phyloP scores from a whole-genome alignment of 1,140 invertebrate genomes.

The Trichomalopsis sarcophagae region DNA sequence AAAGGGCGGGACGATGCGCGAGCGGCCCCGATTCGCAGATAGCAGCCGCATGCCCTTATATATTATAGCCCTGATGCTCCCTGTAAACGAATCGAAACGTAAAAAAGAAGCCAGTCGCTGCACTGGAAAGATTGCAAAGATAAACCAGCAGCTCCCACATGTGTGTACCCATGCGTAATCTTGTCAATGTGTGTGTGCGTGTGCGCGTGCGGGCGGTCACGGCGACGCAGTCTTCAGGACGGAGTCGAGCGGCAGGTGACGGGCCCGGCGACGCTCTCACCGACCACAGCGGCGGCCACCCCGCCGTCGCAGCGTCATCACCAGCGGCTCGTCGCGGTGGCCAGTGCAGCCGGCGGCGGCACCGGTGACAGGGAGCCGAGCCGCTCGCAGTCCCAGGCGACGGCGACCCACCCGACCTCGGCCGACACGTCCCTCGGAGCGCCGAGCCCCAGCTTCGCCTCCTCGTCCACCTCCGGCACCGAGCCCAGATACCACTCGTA shows the following conservation, averaged over 20 bases:
- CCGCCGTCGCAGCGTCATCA: slow-evolving; percentile 56
- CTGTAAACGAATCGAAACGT: not conserved
- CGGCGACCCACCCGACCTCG: slow-evolving; percentile 26
- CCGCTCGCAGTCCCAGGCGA: slow-evolving; percentile 6
- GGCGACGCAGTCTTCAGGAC: slow-evolving; percentile 73
- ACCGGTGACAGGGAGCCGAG: not conserved
- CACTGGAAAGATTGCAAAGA: no score
- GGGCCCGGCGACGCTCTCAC: slow-evolving; percentile 59
- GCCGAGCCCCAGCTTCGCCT: slow-evolving; percentile 50
- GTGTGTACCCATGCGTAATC: slow-evolving; percentile 11
- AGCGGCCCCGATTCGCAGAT: no score
- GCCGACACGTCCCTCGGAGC: slow-evolving; percentile 42
- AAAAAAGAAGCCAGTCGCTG: no score
- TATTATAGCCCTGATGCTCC: no score
- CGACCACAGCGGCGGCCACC: slow-evolving; percentile 51
- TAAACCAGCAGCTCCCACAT: not conserved
- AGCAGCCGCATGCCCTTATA: no score
- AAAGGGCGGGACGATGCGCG: no score
- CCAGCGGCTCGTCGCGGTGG: slow-evolving; percentile 58
- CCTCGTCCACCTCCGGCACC: slow-evolving; percentile 30
- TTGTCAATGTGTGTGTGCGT: slow-evolving; percentile 47
- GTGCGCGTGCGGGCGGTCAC: slow-evolving; percentile 32
- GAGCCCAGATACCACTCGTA: slow-evolving; percentile 66
- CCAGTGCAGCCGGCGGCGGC: slow-evolving; percentile 60
- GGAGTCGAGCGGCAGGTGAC: slow-evolving; percentile 75